Base-by-base conservation (phyloP, 2,888 invertebrate genomes). In the Synanthedon tipuliformis region DNA sequence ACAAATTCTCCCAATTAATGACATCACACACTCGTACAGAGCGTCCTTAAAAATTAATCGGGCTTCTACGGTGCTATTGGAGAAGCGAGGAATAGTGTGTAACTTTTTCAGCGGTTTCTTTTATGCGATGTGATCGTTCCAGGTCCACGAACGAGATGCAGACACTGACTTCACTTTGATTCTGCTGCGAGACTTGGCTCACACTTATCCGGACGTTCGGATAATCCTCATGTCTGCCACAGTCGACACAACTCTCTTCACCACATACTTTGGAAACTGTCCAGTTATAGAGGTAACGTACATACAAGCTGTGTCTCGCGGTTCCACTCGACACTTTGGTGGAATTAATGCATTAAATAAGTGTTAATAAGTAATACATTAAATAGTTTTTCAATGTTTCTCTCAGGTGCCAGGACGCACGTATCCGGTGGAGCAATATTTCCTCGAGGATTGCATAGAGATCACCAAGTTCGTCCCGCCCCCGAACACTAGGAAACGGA, bases 171-270 rank as follows among this genome's bases (percentile, higher is more conserved):
- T 99, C 69, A 90, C 98, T 1, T 89, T 99, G 84, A 97, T 99
- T 52, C 91, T 99, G 1, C 87, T 99, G 3, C 90, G 97, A 5
- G 99, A 99, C 75, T 97, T 99, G 97, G 92, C 97, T 1, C 94
- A 94, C 58, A 91, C 93, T 0, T 97, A 96, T 83, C 96, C 97
- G 0, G 96, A 98, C 62, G 81, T 99, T 23, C 90, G 97, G 41
- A 92, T 99, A 8, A 94, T 99, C 53, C 91, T 99, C 40, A 99
- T 99, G 99, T 98, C 98, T 0, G 99, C 99, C 10, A 99, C 99
- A 0, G 97, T 99, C 48, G 98, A 99, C 67, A 98, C 97, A 0
- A 90, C 94, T 0, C 87, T 98, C 2, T 99, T 99, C 81, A 92
- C 94, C 0, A 89, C 93, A 27, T 99, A 98, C 81, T 99, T 98